Conservation (phyloP, 2,797 vertebrate species). For the Oreochromis mossambicus region DNA sequence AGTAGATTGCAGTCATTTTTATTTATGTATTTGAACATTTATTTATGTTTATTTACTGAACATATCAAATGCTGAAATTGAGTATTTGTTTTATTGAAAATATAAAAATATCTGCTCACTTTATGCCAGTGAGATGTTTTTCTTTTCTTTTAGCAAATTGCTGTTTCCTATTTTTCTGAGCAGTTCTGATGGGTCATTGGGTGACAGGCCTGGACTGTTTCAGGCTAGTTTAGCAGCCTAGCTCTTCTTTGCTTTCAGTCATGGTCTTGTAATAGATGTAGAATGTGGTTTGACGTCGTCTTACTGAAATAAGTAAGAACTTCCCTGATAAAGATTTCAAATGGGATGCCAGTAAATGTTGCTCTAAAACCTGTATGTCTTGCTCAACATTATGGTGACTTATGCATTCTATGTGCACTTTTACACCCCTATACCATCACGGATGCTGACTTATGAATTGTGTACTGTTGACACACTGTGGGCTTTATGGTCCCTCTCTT, state of each 20-base stretch:
- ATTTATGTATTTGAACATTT: not conserved
- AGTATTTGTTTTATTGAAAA: not conserved
- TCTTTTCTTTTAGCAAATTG: not conserved
- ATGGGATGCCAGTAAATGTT: not conserved
- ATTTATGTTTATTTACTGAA: not conserved
- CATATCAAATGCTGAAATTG: not conserved
- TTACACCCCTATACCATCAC: not conserved
- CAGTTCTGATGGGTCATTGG: not conserved
- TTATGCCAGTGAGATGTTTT: not conserved
- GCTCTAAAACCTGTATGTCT: not conserved
- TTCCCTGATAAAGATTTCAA: not conserved
- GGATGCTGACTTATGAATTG: not conserved
- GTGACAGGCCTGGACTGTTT: not conserved
- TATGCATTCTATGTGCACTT: not conserved
- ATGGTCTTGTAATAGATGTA: not conserved
- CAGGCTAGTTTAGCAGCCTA: not conserved
- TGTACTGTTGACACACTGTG: not conserved
- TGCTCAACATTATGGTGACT: not conserved
- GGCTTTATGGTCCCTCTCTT: not conserved
- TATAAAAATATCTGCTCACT: not conserved
- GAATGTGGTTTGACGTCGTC: not conserved
- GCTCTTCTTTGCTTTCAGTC: not conserved
- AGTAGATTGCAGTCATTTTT: not conserved
- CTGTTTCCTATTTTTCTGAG: not conserved
- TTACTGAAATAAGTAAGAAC: not conserved